Evolutionary conservation across 2,888 invertebrate species (phyloP).

Genomic region (Dicyrtoma fusca): DNA sequence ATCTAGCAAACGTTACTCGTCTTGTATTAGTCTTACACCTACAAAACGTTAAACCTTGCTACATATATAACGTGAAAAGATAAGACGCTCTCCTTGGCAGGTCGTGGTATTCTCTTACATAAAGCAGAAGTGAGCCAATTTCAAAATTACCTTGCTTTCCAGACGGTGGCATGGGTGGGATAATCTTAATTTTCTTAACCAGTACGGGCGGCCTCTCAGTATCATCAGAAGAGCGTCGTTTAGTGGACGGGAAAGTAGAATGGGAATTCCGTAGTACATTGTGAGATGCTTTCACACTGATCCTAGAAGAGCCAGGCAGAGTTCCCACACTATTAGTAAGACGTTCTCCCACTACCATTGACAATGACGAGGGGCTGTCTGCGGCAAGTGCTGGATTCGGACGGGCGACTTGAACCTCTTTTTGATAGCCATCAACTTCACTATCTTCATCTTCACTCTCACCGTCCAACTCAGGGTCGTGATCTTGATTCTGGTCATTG

Average conservation of each 20-base stretch:
- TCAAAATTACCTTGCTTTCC: conserved; percentile 21
- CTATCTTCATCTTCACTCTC: conserved; percentile 29
- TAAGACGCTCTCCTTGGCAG: too few species aligned
- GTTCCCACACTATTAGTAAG: too few species aligned
- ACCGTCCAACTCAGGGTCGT: background rate
- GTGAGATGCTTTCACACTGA: background rate
- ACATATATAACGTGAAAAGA: too few species aligned
- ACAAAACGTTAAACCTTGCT: too few species aligned
- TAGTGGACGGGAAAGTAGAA: conserved; percentile 20
- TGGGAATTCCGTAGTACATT: conserved; percentile 13
- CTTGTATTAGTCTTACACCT: too few species aligned
- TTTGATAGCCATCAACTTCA: background rate
- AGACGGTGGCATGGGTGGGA: conserved; percentile 36
- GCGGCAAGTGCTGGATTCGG: background rate
- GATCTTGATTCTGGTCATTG: conserved; percentile 22
- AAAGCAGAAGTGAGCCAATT: background rate
- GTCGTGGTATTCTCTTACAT: too few species aligned
- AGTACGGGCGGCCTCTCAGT: conserved; percentile 28
- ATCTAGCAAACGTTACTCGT: too few species aligned
- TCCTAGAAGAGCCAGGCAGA: background rate
- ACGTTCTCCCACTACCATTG: too few species aligned
- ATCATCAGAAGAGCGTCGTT: conserved; percentile 16
- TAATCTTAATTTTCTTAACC: conserved; percentile 42
- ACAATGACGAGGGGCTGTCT: too few species aligned
- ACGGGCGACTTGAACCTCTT: background rate